Percentiles rank a stretch among this genome's conserved stretches.
Evolutionary conservation across 2,797 vertebrate genomes (phyloP).

Genomic region (Caiman crocodilus): DNA sequence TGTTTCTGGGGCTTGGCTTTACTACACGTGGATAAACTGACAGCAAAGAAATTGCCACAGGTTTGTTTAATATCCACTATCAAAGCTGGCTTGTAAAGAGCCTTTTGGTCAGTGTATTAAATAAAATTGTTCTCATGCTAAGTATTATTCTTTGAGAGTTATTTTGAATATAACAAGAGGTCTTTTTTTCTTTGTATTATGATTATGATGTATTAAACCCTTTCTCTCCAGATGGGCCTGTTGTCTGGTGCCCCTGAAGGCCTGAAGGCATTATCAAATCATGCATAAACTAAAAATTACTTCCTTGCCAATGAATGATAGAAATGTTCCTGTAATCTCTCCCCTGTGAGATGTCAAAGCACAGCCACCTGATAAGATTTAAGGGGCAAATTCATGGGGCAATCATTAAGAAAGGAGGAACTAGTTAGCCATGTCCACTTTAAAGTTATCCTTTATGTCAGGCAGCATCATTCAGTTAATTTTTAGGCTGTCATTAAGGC

Average conservation of each 20-base stretch:
- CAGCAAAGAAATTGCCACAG: background rate
- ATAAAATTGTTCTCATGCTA: background rate
- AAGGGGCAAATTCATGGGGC: conserved; percentile 66
- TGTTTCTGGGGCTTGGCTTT: background rate
- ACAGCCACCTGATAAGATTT: conserved; percentile 60
- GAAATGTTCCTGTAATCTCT: conserved; percentile 60
- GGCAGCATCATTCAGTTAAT: conserved; percentile 72
- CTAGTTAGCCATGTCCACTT: conserved; percentile 53
- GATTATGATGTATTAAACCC: conserved; percentile 17
- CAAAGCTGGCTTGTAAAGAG: background rate
- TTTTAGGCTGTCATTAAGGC: conserved; percentile 59
- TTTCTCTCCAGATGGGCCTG: conserved; percentile 29
- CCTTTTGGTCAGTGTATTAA: background rate
- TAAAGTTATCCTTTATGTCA: conserved; percentile 65
- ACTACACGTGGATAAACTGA: background rate
- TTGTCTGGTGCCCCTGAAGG: conserved; percentile 53
- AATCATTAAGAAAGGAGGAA: conserved; percentile 67
- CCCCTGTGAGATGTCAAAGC: conserved; percentile 58
- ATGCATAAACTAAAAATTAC: conserved; percentile 70
- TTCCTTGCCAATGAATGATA: conserved; percentile 64
- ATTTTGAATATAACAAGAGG: background rate
- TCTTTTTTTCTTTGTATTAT: background rate
- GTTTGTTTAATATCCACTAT: background rate
- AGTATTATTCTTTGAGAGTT: background rate
- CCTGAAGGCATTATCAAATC: background rate